These are phyloP conservation scores for Halichoeres trimaculatus DNA, from an alignment of 2,113 vertebrate genomes.

Conservation along the genomic window DNA sequence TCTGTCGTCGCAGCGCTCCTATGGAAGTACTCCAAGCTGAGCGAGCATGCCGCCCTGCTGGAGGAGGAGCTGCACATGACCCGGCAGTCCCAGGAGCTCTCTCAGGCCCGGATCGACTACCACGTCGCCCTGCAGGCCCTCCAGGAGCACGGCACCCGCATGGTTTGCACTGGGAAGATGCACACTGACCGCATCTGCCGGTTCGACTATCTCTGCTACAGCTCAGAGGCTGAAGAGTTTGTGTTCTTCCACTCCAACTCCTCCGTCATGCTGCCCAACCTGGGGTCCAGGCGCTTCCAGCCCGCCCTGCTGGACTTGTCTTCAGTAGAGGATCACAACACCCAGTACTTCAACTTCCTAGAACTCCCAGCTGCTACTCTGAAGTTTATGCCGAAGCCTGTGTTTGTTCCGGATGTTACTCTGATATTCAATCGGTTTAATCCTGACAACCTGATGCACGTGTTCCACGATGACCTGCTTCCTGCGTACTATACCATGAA, in stretches of 20 bases:
- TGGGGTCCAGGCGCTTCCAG: conserved; percentile 95
- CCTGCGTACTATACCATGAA: conserved; percentile 96
- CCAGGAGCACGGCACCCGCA: conserved; percentile 91
- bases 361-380: conserved; percentile 93
- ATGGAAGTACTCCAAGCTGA: conserved; percentile 92
- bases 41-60: conserved; percentile 87
- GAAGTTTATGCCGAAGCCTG: conserved; percentile 94
- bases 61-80: conserved; percentile 91
- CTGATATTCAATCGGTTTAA: conserved; percentile 97
- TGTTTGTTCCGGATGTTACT: conserved; percentile 94
- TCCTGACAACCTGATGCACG: conserved; percentile 97
- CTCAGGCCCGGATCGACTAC: conserved; percentile 89
- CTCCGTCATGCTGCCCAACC: conserved; percentile 94
- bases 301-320: conserved; percentile 95
- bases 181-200: conserved; percentile 97
- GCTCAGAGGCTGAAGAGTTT: conserved; percentile 93
- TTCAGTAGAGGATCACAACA: conserved; percentile 97
- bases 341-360: conserved; percentile 98
- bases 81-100: conserved; percentile 85
- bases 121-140: conserved; percentile 90
- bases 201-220: conserved; percentile 97
- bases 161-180: conserved; percentile 97
- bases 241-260: conserved; percentile 95
- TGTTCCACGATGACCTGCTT: conserved; percentile 96
- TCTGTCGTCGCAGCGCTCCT: conserved; percentile 92